phyloP scores from a whole-genome alignment of 2,797 vertebrate genomes.

The Melopsittacus undulatus region DNA sequence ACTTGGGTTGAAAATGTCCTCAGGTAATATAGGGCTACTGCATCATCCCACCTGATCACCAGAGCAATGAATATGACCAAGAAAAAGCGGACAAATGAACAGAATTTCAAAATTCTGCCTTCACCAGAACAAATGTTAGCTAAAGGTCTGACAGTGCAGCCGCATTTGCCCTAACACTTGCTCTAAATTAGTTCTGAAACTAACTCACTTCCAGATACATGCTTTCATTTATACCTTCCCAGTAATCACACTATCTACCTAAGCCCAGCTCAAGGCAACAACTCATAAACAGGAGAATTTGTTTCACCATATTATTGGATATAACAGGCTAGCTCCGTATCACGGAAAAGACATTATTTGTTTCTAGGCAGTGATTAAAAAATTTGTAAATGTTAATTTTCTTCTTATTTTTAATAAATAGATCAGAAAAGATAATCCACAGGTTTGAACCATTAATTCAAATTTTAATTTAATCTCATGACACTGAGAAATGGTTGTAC shows the following conservation, averaged over 20 bases:
- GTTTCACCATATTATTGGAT: neutral
- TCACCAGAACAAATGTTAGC: neutral
- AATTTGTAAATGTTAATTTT: neutral
- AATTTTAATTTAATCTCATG: neutral
- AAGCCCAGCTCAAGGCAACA: neutral
- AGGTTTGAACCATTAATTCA: neutral
- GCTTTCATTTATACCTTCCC: neutral
- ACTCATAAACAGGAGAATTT: neutral
- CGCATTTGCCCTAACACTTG: neutral
- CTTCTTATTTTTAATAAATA: neutral
- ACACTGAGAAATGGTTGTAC: neutral
- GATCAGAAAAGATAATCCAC: neutral
- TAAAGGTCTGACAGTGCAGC: neutral
- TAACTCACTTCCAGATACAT: neutral
- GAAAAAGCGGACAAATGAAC: neutral
- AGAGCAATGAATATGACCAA: neutral
- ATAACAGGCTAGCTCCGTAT: neutral
- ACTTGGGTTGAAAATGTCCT: neutral
- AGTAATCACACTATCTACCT: neutral
- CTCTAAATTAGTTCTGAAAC: neutral
- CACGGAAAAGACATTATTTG: neutral
- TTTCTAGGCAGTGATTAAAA: neutral
- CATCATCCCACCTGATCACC: neutral
- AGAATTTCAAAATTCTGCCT: neutral
- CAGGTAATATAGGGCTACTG: neutral